Evolutionary conservation across 2,113 vertebrate genomes (phyloP).

Genomic region (Eclectus roratus): DNA sequence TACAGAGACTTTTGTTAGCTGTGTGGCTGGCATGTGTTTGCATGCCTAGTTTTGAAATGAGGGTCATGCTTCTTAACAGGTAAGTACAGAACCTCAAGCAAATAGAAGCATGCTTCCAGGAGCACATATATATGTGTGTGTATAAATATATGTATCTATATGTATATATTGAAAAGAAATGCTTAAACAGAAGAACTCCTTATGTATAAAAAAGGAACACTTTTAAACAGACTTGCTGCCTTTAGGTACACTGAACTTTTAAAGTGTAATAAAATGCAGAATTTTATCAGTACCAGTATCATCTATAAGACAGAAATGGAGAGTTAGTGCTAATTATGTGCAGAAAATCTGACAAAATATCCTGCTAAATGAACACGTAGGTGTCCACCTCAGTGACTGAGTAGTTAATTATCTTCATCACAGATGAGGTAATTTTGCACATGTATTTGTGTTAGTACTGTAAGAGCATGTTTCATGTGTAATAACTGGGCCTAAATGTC

Average conservation of each 20-base stretch:
- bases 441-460: background rate
- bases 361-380: background rate
- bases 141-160: background rate
- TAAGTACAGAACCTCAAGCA: background rate
- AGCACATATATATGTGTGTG: background rate
- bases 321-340: background rate
- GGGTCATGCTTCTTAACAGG: background rate
- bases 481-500: background rate
- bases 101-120: background rate
- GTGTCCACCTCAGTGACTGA: background rate
- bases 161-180: background rate
- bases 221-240: background rate
- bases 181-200: background rate
- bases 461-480: background rate
- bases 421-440: background rate
- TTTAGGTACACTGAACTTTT: background rate
- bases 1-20: background rate
- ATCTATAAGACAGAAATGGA: background rate
- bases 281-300: background rate
- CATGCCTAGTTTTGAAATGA: background rate
- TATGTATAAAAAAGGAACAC: background rate
- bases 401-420: background rate
- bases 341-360: background rate
- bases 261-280: background rate
- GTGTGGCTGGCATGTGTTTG: background rate